These are phyloP conservation scores for Falcaria lacertinaria DNA, from an alignment of 2,888 invertebrate species.

Conservation along the genomic window DNA sequence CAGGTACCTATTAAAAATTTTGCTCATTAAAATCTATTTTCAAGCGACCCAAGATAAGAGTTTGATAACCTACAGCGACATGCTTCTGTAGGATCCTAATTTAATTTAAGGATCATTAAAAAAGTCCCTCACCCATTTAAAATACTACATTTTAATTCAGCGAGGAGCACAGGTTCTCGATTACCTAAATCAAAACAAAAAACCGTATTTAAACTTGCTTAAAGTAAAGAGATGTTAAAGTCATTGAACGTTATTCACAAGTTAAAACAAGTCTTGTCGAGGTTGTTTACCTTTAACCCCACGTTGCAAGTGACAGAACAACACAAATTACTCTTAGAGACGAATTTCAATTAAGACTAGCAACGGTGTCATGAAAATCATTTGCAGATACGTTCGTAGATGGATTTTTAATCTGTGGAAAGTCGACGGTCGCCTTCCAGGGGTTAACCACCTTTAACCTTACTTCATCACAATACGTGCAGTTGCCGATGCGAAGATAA, in stretches of 20 bases:
- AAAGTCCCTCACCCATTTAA: no score
- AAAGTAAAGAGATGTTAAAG: constrained; percentile 28
- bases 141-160: constrained; percentile 2
- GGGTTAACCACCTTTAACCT: constrained; percentile 41
- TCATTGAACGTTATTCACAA: constrained; percentile 35
- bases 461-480: constrained; percentile 11
- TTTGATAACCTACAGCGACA: no score
- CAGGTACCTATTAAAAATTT: no score
- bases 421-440: constrained; percentile 4
- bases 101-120: no score
- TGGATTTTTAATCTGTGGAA: constrained; percentile 18
- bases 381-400: constrained; percentile 11
- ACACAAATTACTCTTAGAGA: constrained; percentile 8
- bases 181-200: constrained; percentile 6
- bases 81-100: no score
- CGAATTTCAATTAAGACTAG: constrained; percentile 15
- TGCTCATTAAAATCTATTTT: no score
- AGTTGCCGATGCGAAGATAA: constrained; percentile 13
- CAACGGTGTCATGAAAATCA: constrained; percentile 14
- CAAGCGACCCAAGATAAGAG: no score
- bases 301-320: constrained; percentile 25
- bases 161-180: constrained; percentile 4
- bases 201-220: constrained; percentile 11
- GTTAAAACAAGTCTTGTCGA: constrained; percentile 17
- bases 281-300: constrained; percentile 48